Base-by-base conservation (phyloP, 2,797 vertebrate species). In the Eurystomus glaucurus region DNA sequence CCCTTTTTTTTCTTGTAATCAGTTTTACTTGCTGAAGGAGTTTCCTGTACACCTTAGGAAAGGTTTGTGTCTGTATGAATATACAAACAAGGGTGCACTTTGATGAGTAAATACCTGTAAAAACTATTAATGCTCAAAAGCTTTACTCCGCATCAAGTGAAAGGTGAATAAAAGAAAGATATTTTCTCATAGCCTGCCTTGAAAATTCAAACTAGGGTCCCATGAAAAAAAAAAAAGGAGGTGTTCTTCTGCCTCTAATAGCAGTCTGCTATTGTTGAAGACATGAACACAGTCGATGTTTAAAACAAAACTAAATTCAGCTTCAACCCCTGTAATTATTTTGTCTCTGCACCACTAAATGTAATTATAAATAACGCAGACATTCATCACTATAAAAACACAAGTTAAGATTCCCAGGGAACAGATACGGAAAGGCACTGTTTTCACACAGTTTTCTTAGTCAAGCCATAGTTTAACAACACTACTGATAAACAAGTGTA, bases 331-430 rank as follows among this genome's bases (percentile, higher is more conserved):
- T 62, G 76, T 19, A 95, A 88, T 91, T 76, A 92, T 76, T 89
- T 71, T 60, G 57, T 35, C 61, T 84, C 26, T 61, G 65, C 39
- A 78, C 20, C 31, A 52, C 91, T 83, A 81, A 64, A 88, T 39
- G 61, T 41, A 90, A 91, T 80, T 91, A 91, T 10, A 66, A 87
- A 52, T 61, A 88, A 74, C 52, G 52, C 81, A 74, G 80, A 72
- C 17, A 33, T 85, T 92, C 75, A 77, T 77, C 78, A 62, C 45
- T 50, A 29, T 16, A 77, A 83, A 75, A 94, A 52, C 61, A 71
- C 48, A 82, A 57, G 37, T 74, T 64, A 33, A 70, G 65, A 76
- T 15, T 88, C 60, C 23, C 5, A 1, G 43, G 57, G 37, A 94
- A 87, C 25, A 77, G 66, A 45, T 31, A 92, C 0, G 8, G 66